Evolutionary conservation across 2,797 vertebrate species (phyloP).

Genomic region (Acestrorhynchus altus): DNA sequence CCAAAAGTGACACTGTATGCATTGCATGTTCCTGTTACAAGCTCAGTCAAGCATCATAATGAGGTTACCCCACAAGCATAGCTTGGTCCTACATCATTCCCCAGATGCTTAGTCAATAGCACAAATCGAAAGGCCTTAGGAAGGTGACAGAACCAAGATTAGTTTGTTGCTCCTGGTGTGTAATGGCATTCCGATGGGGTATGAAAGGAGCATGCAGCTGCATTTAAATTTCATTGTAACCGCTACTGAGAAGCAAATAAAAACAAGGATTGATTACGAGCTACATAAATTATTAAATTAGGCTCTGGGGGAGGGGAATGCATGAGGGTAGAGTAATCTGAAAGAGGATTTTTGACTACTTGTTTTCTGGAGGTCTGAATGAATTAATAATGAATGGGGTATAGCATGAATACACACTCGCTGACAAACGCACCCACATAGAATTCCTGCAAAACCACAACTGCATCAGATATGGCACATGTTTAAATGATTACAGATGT

Average conservation of each 20-base stretch:
- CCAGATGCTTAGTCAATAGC: constrained; percentile 32
- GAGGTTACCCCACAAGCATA: constrained; percentile 27
- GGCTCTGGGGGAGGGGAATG: background rate
- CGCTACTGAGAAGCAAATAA: background rate
- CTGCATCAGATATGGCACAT: no score
- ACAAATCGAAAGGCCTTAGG: constrained; percentile 9
- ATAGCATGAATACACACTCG: constrained; percentile 13
- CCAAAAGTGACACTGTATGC: constrained; percentile 22
- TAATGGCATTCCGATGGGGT: constrained; percentile 32
- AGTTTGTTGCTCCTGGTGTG: constrained; percentile 22
- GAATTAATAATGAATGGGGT: background rate
- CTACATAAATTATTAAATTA: background rate
- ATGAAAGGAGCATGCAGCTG: constrained; percentile 24
- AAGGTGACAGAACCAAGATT: constrained; percentile 32
- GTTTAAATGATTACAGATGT: no score
- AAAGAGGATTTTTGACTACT: background rate
- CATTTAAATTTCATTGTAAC: constrained; percentile 10
- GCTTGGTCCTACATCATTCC: constrained; percentile 4
- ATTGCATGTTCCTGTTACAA: constrained; percentile 7
- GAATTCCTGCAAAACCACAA: no score
- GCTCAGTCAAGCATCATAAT: constrained; percentile 34
- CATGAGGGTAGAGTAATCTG: background rate
- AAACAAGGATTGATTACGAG: background rate
- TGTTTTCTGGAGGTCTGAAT: background rate
- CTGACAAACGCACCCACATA: no score